A percentile compares a stretch with the other conserved stretches of the same genome.
phyloP scores from a whole-genome alignment of 1,140 invertebrate genomes.

The Eumaeus atala region DNA sequence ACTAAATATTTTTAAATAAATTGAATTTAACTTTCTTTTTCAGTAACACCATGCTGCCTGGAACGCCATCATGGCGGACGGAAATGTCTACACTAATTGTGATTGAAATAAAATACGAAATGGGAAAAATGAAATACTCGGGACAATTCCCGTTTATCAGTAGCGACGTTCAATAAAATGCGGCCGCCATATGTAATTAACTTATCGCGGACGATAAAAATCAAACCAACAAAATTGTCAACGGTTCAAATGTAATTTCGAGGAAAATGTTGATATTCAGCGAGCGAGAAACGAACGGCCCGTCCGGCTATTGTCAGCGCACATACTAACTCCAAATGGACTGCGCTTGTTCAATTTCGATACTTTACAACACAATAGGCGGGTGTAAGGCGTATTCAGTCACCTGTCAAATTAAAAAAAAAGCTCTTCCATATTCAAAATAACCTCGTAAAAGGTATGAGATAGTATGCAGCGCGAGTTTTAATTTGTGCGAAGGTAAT shows the following conservation, averaged over 20 bases:
- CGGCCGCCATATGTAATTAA: slow-evolving; percentile 45
- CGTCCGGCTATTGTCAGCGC: slow-evolving; percentile 54
- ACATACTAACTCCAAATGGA: slow-evolving; percentile 57
- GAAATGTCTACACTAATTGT: too few relatives aligned
- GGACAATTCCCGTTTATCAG: slow-evolving; percentile 22
- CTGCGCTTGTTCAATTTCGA: slow-evolving; percentile 65
- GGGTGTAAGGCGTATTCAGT: slow-evolving; percentile 63
- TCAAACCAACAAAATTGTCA: slow-evolving; percentile 40
- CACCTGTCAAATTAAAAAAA: slow-evolving; percentile 70
- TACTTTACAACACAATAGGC: slow-evolving; percentile 69
- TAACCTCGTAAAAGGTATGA: slow-evolving; percentile 46
- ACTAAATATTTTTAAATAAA: too few relatives aligned
- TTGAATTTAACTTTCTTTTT: too few relatives aligned
- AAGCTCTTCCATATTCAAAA: slow-evolving; percentile 67
- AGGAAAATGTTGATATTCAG: slow-evolving; percentile 63
- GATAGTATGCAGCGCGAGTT: slow-evolving; percentile 28
- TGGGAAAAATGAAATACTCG: slow-evolving; percentile 4
- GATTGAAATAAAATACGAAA: background rate
- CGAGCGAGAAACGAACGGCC: slow-evolving; percentile 51
- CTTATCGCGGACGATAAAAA: slow-evolving; percentile 47
- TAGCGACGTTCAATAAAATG: too few relatives aligned
- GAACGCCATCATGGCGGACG: too few relatives aligned
- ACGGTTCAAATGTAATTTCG: slow-evolving; percentile 50
- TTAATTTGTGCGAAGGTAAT: slow-evolving; percentile 34
- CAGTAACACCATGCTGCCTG: too few relatives aligned